Evolutionary conservation across 2,113 vertebrate species (phyloP), one percentile per base, ranked within the genome.

Genomic region (Triplophysa tibetana): DNA sequence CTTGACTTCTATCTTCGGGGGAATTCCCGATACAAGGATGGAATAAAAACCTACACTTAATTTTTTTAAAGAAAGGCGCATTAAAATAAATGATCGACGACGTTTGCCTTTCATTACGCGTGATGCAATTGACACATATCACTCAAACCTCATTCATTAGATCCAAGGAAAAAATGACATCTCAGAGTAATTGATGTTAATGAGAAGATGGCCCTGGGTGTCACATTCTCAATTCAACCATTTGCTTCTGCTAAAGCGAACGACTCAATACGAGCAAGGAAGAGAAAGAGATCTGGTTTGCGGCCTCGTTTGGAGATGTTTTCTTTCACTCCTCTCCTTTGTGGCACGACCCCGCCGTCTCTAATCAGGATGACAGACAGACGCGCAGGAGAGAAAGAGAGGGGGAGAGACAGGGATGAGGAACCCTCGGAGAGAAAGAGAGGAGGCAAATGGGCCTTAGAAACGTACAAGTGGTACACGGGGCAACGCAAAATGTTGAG

Each of bases 361-460:
- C 82, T 84, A 80, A 86, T 84, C 81, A 81, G 78, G 63, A 65
- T 75, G 83, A 86, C 80, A 78, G 75, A 78, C 74, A 76, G 74
- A 84, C 54, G 68, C 69, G 60, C 62, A 66, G 58, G 45, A 78
- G 14, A 79, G 62, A 75, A 78, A 77, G 64, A 74, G 56, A 58
- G 61, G 45, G 62, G 73, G 29, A 75, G 77, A 68, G 69, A 83
- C 3, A 69, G 63, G 52, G 70, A 73, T 63, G 72, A 66, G 77
- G 58, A 21, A n/a, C 65, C 43, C 52, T 77, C 9, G 16, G 75
- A 54, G 66, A 70, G 56, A 70, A 70, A 79, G 19, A 70, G 24
- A 70, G 7, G 77, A 78, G 77, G 21, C 43, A 66, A 21, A 70
- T 54, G 16, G 63, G 65, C 26, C 21, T 61, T 26, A 67, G 66